Evolutionary conservation across 1,140 invertebrate species (phyloP).

Genomic region (Bombus huntii): DNA sequence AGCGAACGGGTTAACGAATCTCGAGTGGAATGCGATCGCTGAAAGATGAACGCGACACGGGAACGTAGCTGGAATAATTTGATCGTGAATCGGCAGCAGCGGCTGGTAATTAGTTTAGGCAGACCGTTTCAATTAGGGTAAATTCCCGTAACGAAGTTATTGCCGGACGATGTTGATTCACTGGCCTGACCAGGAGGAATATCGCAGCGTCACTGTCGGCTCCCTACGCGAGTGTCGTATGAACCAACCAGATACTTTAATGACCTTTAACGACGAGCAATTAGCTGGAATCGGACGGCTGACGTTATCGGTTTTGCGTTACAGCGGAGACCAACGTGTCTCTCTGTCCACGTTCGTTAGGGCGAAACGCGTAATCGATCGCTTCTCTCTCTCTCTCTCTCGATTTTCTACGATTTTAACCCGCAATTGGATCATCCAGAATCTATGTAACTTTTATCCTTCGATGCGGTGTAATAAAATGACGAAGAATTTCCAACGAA

Average conservation of each 20-base stretch:
- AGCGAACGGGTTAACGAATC: not conserved
- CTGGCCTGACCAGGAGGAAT: slow-evolving; percentile 51
- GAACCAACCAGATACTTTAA: slow-evolving; percentile 81
- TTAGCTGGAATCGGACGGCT: slow-evolving; percentile 75
- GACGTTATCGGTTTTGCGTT: slow-evolving; percentile 75
- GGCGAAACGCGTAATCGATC: slow-evolving; percentile 25
- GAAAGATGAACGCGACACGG: slow-evolving; percentile 8
- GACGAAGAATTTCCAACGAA: not conserved
- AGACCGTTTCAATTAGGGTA: slow-evolving; percentile 56
- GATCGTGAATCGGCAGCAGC: slow-evolving; percentile 44
- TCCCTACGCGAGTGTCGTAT: slow-evolving; percentile 65
- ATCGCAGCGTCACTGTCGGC: slow-evolving; percentile 36
- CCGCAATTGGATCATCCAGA: not conserved
- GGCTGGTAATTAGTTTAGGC: slow-evolving; percentile 50
- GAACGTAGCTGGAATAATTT: slow-evolving; percentile 2
- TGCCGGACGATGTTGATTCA: slow-evolving; percentile 58
- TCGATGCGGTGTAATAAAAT: not conserved
- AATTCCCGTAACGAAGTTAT: slow-evolving; percentile 64
- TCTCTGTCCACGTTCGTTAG: slow-evolving; percentile 39
- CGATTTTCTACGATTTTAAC: not conserved
- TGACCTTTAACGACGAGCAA: slow-evolving; percentile 80
- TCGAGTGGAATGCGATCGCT: not conserved
- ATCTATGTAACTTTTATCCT: slow-evolving; percentile 6
- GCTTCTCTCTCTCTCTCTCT: slow-evolving; percentile 13
- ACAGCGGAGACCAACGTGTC: slow-evolving; percentile 48